A percentile compares a stretch with the other conserved stretches of the same genome.
phyloP scores from a whole-genome alignment of 2,113 vertebrate species.

The Crypturellus undulatus region DNA sequence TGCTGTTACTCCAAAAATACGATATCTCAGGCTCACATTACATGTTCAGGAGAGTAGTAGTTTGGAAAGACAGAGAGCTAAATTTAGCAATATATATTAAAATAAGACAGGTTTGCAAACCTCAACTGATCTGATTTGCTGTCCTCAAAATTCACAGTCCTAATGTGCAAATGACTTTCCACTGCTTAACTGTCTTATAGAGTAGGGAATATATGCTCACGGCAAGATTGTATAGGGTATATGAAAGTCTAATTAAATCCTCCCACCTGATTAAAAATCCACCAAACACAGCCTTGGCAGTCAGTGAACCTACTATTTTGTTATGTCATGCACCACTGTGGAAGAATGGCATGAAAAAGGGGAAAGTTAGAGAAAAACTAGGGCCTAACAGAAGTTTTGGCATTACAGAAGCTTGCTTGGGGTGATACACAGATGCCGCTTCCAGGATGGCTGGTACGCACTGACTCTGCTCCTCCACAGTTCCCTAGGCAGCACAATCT shows the following conservation, averaged over 20 bases:
- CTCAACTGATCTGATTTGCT: not conserved
- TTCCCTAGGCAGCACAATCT: too few relatives aligned
- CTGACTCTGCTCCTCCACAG: too few relatives aligned
- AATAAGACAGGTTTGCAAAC: not conserved
- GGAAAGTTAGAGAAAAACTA: too few relatives aligned
- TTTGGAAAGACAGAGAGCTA: accelerated
- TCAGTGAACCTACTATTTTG: not conserved
- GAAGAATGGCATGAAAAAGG: too few relatives aligned
- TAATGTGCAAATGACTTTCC: not conserved
- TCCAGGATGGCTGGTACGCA: too few relatives aligned
- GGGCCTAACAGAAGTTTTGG: too few relatives aligned
- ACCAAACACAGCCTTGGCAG: not conserved
- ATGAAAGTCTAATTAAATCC: not conserved
- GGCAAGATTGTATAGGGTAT: not conserved
- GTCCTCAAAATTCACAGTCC: not conserved
- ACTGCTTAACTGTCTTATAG: accelerated
- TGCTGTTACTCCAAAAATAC: too few relatives aligned
- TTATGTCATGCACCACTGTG: not conserved
- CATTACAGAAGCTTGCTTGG: too few relatives aligned
- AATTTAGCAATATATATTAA: not conserved
- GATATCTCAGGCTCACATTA: too few relatives aligned
- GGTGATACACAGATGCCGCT: too few relatives aligned
- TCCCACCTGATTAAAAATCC: not conserved
- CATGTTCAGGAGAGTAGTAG: not conserved
- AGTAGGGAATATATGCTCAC: not conserved